Conservation (phyloP, 2,113 vertebrate genomes). For the Esox niger region DNA sequence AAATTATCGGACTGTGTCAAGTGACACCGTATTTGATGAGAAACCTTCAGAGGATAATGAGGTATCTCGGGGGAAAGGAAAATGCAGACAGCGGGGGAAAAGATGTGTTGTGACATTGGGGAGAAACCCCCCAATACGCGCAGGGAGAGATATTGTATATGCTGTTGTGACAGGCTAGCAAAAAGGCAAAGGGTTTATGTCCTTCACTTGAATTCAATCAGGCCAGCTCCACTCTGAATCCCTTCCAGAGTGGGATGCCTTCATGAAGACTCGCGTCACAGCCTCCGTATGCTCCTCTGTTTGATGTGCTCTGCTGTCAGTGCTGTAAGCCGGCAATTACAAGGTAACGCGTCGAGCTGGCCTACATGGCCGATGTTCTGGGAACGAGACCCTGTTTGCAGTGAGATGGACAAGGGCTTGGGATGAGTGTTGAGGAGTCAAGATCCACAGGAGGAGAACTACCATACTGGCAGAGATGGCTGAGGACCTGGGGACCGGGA, state of each 20-base stretch:
- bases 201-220: slow-evolving; percentile 47
- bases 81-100: not conserved
- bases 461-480: no score
- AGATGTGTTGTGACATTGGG: not conserved
- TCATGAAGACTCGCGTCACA: slow-evolving; percentile 7
- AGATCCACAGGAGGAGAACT: no score
- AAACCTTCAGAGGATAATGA: not conserved
- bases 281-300: slow-evolving; percentile 49
- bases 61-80: not conserved
- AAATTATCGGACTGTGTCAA: not conserved
- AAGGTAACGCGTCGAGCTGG: slow-evolving; percentile 22
- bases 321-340: slow-evolving; percentile 43
- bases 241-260: slow-evolving; percentile 32
- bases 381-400: not conserved
- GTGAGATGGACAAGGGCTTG: not conserved
- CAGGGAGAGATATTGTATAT: not conserved
- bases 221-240: slow-evolving; percentile 21
- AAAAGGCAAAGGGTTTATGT: slow-evolving; percentile 21
- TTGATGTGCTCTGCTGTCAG: slow-evolving; percentile 39
- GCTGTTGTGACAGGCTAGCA: slow-evolving; percentile 13
- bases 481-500: no score
- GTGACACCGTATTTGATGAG: not conserved
- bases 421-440: not conserved
- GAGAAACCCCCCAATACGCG: not conserved
- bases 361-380: slow-evolving; percentile 13